A percentile compares a stretch with the other conserved stretches of the same genome.
Conservation (phyloP, 2,888 invertebrate species). For the Temnothorax unifasciatus region DNA sequence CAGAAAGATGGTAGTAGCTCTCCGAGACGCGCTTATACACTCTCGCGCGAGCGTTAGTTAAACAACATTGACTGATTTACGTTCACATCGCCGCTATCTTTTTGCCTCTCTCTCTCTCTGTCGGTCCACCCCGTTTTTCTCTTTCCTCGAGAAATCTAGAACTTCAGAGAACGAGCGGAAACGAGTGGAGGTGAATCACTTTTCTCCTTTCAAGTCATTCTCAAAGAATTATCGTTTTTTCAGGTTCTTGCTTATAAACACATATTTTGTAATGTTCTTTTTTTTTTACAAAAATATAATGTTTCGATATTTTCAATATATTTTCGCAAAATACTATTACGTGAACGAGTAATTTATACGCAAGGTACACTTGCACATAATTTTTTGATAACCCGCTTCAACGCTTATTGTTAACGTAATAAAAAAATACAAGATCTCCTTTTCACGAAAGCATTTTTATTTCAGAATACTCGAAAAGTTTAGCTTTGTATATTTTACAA, state of each 20-base stretch:
- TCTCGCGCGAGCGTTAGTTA: conserved; percentile 58
- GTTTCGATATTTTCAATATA: background rate
- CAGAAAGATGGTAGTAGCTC: conserved; percentile 40
- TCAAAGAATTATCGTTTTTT: background rate
- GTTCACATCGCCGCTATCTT: conserved; percentile 54
- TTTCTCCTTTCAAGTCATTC: background rate
- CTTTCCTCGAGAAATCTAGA: background rate
- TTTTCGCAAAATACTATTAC: background rate
- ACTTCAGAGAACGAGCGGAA: background rate
- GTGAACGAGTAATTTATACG: background rate
- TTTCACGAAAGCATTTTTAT: background rate
- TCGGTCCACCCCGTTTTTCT: background rate
- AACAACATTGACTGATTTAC: conserved; percentile 70
- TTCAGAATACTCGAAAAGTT: background rate
- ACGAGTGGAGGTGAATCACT: background rate
- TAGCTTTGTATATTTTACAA: background rate
- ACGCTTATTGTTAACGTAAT: background rate
- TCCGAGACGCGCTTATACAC: conserved; percentile 12
- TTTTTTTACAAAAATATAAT: background rate
- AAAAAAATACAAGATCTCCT: background rate
- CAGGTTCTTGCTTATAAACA: background rate
- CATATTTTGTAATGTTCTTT: background rate
- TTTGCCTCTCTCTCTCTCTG: conserved; percentile 6
- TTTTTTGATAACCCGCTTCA: background rate
- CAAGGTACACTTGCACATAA: background rate